Conservation (phyloP, 2,113 vertebrate species). For the Colius striatus region DNA sequence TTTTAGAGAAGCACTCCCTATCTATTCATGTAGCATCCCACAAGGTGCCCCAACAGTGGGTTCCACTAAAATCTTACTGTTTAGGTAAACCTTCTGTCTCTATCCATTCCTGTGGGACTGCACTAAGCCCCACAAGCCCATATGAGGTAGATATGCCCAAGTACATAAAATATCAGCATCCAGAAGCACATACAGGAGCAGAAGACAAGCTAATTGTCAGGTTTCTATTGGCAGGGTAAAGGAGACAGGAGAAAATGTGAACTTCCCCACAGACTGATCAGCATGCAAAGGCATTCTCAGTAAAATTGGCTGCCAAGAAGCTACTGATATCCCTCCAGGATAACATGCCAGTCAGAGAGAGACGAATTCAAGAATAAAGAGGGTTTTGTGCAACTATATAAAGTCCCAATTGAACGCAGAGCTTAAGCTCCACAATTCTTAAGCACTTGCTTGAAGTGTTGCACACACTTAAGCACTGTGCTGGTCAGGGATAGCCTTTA, state of each 20-base stretch:
- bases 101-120: background rate
- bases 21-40: background rate
- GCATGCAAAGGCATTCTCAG: background rate
- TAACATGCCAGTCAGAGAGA: background rate
- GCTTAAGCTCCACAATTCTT: background rate
- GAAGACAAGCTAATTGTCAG: background rate
- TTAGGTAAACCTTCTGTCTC: background rate
- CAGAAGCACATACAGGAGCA: background rate
- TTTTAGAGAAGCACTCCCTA: background rate
- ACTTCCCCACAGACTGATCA: background rate
- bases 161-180: background rate
- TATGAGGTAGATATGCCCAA: background rate
- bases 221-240: background rate
- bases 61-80: background rate
- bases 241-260: background rate
- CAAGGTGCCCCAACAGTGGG: background rate
- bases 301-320: background rate
- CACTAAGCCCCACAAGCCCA: background rate
- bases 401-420: fast-evolving
- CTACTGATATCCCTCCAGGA: background rate
- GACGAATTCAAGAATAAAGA: background rate
- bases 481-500: background rate
- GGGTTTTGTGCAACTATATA: background rate
- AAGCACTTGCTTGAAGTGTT: background rate
- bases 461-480: background rate